Conservation (phyloP, 1,140 invertebrate genomes). For the Drosophila paulistorum region DNA sequence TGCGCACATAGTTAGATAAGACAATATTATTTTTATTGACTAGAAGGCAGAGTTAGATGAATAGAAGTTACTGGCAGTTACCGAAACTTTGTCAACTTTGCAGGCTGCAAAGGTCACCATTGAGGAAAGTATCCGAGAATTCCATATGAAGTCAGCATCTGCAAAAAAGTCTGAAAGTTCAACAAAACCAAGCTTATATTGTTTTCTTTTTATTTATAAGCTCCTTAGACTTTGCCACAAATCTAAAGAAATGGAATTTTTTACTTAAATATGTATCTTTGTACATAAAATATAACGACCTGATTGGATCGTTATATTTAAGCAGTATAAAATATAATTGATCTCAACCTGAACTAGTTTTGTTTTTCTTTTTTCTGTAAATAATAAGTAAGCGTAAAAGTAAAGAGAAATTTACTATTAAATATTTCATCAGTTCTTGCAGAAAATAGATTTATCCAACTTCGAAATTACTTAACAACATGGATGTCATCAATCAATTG, state of each 20-base stretch:
- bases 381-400: background rate
- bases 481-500: constrained; percentile 59
- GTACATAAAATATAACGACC: no score
- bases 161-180: background rate
- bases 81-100: background rate
- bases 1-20: constrained; percentile 78
- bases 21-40: constrained; percentile 80
- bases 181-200: background rate
- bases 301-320: no score
- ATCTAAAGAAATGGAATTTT: no score
- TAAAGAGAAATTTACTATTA: background rate
- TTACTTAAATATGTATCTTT: no score
- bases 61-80: background rate
- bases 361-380: background rate
- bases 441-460: background rate
- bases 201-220: no score
- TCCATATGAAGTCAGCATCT: background rate
- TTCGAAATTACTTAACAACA: constrained; percentile 10
- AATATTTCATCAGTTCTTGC: background rate
- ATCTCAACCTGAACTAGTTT: background rate
- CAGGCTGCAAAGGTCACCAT: background rate
- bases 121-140: background rate
- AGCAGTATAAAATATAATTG: background rate
- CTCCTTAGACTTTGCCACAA: no score
- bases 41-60: constrained; percentile 12